These are phyloP conservation scores for Bombus huntii DNA, from an alignment of 1,140 invertebrate genomes.

Conservation along the genomic window DNA sequence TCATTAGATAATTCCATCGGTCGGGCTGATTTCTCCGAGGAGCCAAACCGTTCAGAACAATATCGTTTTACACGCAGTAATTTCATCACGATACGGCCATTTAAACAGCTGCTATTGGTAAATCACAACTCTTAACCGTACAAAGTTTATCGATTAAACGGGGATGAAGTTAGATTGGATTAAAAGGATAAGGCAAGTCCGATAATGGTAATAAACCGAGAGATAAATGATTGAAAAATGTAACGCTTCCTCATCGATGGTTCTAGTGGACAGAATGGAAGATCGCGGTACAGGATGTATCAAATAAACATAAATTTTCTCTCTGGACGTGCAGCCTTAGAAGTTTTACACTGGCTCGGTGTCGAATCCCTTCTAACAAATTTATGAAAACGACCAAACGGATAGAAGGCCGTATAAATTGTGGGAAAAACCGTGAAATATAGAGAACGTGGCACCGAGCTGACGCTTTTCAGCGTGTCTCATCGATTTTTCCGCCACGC, in stretches of 20 bases:
- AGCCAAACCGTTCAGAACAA: neutral
- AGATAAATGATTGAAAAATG: no score
- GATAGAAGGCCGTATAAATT: neutral
- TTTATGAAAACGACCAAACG: conserved; percentile 2
- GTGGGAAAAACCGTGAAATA: neutral
- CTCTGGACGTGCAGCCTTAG: neutral
- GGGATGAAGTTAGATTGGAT: no score
- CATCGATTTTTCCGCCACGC: neutral
- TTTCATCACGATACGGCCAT: neutral
- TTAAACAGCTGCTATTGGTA: no score
- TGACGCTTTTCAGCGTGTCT: neutral
- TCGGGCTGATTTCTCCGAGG: neutral
- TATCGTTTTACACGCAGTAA: neutral
- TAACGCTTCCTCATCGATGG: neutral
- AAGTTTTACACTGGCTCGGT: neutral
- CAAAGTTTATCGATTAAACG: no score
- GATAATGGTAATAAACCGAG: no score
- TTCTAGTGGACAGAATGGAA: neutral
- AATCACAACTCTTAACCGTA: no score
- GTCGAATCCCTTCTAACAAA: neutral
- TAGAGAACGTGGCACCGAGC: neutral
- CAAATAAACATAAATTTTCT: neutral
- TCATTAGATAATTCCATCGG: conserved; percentile 8
- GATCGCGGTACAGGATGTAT: neutral
- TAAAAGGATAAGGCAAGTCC: no score